These are phyloP conservation scores for Kryptopterus vitreolus DNA, from an alignment of 2,797 vertebrate species.

Conservation along the genomic window DNA sequence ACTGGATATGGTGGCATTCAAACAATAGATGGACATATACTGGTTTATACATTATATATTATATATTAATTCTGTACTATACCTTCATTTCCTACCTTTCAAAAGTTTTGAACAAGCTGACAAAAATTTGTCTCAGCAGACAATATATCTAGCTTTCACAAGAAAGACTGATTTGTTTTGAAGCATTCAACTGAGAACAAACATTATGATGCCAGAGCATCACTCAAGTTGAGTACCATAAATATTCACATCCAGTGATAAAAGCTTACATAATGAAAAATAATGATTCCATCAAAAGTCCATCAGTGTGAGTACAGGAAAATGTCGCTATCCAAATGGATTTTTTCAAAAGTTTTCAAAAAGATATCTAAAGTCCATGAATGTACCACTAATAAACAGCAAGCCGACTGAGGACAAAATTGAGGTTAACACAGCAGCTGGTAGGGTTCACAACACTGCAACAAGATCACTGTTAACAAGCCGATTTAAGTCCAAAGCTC, in stretches of 20 bases:
- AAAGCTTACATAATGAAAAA: no score
- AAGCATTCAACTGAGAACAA: neutral
- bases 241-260: no score
- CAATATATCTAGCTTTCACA: neutral
- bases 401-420: neutral
- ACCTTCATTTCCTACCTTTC: neutral
- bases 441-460: slow-evolving; percentile 22
- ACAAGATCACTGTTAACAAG: slow-evolving; percentile 42
- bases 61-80: neutral
- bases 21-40: neutral
- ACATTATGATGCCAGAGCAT: neutral
- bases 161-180: neutral
- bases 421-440: slow-evolving; percentile 31
- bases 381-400: neutral
- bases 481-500: slow-evolving; percentile 32
- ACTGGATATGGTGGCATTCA: neutral
- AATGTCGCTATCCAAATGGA: neutral
- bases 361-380: neutral
- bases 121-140: no score
- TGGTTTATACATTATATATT: neutral
- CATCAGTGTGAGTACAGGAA: neutral
- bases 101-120: neutral
- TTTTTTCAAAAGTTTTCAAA: neutral
- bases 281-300: neutral
- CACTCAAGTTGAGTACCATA: no score